These are phyloP conservation scores for Eucera pruinosa DNA, from an alignment of 2,888 invertebrate genomes.

Conservation along the genomic window DNA sequence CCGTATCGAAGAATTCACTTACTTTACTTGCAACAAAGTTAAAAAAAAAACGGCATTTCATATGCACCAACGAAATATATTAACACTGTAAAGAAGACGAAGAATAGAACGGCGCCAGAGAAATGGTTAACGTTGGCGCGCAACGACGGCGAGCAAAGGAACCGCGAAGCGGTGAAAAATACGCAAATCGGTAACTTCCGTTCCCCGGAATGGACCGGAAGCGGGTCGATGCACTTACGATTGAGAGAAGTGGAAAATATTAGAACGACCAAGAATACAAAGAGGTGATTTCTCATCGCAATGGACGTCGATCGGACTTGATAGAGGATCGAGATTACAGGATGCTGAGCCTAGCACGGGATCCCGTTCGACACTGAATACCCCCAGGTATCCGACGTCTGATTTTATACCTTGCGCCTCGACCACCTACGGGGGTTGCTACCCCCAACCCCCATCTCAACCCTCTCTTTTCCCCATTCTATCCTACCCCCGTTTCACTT, in stretches of 20 bases:
- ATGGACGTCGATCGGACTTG: not conserved
- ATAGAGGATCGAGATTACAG: conserved; percentile 36
- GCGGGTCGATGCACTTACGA: conserved; percentile 65
- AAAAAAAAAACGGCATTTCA: too few species aligned
- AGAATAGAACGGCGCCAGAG: too few species aligned
- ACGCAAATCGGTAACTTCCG: not conserved
- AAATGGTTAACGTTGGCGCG: too few species aligned
- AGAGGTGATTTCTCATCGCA: conserved; percentile 70
- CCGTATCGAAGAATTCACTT: too few species aligned
- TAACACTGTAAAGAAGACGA: too few species aligned
- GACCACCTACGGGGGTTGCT: conserved; percentile 39
- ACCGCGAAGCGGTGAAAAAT: not conserved
- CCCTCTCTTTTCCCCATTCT: conserved; percentile 54
- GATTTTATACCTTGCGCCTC: conserved; percentile 78
- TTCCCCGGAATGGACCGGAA: not conserved
- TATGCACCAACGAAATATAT: too few species aligned
- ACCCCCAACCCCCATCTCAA: conserved; percentile 44
- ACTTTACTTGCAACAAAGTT: too few species aligned
- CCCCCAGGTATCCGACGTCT: conserved; percentile 69
- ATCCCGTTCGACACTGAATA: conserved; percentile 73
- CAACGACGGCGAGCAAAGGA: conserved; percentile 3
- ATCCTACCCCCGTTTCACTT: not conserved
- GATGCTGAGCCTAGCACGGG: conserved; percentile 55
- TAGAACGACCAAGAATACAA: conserved; percentile 69
- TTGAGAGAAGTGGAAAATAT: conserved; percentile 72